Evolutionary conservation across 2,113 vertebrate genomes (phyloP), one percentile per base, ranked within the genome.

Genomic region (Leiothrix lutea): DNA sequence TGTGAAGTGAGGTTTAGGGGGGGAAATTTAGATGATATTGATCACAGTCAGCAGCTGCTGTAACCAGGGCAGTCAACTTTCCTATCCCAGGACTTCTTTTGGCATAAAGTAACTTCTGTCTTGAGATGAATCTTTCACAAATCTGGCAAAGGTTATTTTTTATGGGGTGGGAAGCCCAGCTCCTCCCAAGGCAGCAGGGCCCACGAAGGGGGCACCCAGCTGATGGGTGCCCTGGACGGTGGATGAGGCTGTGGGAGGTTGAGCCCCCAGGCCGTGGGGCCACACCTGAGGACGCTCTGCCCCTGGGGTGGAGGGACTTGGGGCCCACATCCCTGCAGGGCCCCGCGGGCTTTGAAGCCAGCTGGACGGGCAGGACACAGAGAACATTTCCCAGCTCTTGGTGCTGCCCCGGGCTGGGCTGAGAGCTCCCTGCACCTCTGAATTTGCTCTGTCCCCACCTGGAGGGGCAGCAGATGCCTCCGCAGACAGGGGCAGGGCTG

Each of bases 171-270:
- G 51, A 42, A 61, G 35, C 9, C 25, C 61, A 67, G 54, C 33
- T 45, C 57, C 12, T 62, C 15, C 62, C 0, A 0, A 0, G 3
- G 60, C 64, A 77, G 22, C 58, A 16, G 0, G 3, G 35, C 19
- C 28, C 25, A 4, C 4, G 35, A 61, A 74, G 51, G 20, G 23
- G 10, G 6, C 6, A 19, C 8, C 11, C 11, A 8, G 47, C 23
- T 24, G 47, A 13, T 4, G 47, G 47, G 7, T 48, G 47, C 47
- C 23, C 47, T 48, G 47, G 47, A 24, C 24, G 12, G 23, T 24
- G 47, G 35, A 7, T 6, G 4, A 72, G 57, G 61, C 36, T 51
- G 66, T 1, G 6, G 14, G 1, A 15, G 51, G 7, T 4, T 31
- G 60, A 85, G 70, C 23, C 36, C 51, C 22, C 35, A 36, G 2